Evolutionary conservation across 2,888 invertebrate species (phyloP).

Genomic region (Anoncus sp.): DNA sequence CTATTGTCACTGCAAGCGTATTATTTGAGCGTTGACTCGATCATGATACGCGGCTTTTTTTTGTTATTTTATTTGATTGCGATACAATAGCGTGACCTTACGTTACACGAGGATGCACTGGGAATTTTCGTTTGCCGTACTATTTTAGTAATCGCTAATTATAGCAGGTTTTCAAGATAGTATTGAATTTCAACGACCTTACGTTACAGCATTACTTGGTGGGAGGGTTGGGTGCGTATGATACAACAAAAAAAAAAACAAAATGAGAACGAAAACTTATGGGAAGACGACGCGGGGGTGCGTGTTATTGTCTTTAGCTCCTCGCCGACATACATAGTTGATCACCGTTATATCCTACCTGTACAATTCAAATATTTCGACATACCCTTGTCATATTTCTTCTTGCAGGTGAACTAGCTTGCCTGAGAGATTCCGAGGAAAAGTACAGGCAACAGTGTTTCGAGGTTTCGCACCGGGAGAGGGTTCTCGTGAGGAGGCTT

Average conservation of each 20-base stretch:
- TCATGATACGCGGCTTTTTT: conserved; percentile 30
- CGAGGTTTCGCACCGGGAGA: conserved; percentile 96
- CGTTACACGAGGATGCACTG: conserved; percentile 20
- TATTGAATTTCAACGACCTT: conserved; percentile 2
- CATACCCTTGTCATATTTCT: conserved; percentile 55
- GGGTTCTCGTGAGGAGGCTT: conserved; percentile 95
- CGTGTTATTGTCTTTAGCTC: conserved; percentile 22
- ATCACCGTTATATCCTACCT: conserved; percentile 4
- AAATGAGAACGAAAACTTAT: conserved; percentile 13
- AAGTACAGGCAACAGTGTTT: conserved; percentile 92
- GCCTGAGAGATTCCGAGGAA: conserved; percentile 91
- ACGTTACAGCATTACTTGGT: conserved; percentile 9
- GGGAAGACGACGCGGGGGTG: conserved; percentile 27
- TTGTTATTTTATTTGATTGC: conserved; percentile 20
- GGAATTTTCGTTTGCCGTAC: conserved; percentile 11
- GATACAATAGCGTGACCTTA: conserved; percentile 15
- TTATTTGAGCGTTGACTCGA: conserved; percentile 46
- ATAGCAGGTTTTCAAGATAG: neutral
- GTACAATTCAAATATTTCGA: conserved; percentile 4
- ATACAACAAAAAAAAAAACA: neutral
- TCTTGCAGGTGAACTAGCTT: conserved; percentile 88
- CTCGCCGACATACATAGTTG: conserved; percentile 14
- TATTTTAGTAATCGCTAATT: conserved; percentile 8
- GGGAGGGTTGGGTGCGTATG: conserved; percentile 29
- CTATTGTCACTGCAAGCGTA: conserved; percentile 51